Conservation (phyloP, 2,113 vertebrate genomes). For the Phalacrocorax carbo region DNA sequence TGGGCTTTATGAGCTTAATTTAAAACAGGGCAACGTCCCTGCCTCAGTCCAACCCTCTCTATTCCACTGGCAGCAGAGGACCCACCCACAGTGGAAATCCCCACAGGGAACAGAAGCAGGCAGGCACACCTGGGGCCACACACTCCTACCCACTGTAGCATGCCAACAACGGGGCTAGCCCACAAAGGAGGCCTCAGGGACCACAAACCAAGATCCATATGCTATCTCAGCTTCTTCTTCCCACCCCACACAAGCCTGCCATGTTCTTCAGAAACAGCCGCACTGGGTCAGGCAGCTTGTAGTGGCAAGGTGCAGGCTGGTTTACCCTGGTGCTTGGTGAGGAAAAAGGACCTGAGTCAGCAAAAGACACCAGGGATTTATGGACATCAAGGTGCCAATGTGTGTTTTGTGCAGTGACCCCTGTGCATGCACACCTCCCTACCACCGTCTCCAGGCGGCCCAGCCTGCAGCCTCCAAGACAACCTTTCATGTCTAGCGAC, state of each 20-base stretch:
- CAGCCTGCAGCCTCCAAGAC: not conserved
- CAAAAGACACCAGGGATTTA: not conserved
- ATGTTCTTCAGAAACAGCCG: not conserved
- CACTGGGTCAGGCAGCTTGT: not conserved
- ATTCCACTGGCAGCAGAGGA: not conserved
- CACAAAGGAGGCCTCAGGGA: not conserved
- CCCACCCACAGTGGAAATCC: not conserved
- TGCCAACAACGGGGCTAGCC: not conserved
- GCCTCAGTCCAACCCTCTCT: not conserved
- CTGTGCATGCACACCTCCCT: not conserved
- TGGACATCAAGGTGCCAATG: rapidly evolving
- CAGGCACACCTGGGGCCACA: rapidly evolving
- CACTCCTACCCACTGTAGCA: not conserved
- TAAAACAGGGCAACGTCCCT: not conserved
- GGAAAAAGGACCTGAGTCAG: not conserved
- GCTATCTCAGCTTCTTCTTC: not conserved
- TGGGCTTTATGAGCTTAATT: not conserved
- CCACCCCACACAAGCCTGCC: not conserved
- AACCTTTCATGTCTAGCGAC: not conserved
- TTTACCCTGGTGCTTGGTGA: not conserved
- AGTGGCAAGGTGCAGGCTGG: not conserved
- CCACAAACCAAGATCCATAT: not conserved
- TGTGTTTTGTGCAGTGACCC: not conserved
- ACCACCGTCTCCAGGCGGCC: not conserved
- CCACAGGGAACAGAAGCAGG: not conserved